A percentile compares a stretch with the other conserved stretches of the same genome.
Conservation (phyloP, 2,797 vertebrate species). For the Platalea minor region DNA sequence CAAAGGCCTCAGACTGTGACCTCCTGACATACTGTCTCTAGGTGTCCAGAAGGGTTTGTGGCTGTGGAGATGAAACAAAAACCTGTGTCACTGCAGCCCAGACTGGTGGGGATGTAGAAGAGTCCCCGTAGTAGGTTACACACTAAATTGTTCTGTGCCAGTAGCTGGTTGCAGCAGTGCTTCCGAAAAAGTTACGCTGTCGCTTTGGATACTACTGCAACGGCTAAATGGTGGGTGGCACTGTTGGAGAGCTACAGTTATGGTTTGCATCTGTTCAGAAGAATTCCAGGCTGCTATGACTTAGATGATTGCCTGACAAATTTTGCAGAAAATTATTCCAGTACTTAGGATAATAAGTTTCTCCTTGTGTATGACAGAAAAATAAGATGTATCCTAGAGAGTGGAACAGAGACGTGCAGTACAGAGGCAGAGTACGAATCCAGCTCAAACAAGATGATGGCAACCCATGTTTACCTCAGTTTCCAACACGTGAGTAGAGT, state of each 20-base stretch:
- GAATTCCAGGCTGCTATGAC: neutral
- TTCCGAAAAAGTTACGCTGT: neutral
- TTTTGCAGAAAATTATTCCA: neutral
- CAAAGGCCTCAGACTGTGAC: neutral
- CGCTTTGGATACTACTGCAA: neutral
- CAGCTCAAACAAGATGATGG: conserved; percentile 91
- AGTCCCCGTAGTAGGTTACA: neutral
- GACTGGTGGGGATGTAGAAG: neutral
- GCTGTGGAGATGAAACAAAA: neutral
- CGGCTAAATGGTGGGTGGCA: neutral
- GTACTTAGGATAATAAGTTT: neutral
- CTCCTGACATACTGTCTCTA: neutral
- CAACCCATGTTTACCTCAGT: conserved; percentile 85
- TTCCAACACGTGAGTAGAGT: conserved; percentile 85
- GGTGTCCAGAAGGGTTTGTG: neutral
- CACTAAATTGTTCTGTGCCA: neutral
- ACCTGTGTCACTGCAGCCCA: neutral
- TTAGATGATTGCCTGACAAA: neutral
- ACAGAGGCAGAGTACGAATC: conserved; percentile 88
- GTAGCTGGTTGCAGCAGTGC: neutral
- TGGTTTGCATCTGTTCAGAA: neutral
- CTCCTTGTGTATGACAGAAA: conserved; percentile 64
- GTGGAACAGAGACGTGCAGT: conserved; percentile 92
- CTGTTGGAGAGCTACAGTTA: neutral
- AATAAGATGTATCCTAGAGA: conserved; percentile 95